phyloP scores from a whole-genome alignment of 2,888 invertebrate genomes.

The Mycalesis mineus region DNA sequence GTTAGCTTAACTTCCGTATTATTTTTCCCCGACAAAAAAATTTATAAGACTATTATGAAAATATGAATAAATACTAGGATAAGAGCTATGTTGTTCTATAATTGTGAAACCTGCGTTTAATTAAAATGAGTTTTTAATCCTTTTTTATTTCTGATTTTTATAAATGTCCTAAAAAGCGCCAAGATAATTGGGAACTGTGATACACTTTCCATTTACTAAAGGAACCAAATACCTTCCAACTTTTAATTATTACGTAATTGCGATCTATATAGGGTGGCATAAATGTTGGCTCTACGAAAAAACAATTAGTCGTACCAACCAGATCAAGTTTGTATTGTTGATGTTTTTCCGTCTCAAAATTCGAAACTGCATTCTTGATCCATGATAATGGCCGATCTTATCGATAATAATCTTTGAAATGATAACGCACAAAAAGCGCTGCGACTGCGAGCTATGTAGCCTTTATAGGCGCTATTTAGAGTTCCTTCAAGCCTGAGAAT shows the following conservation, averaged over 20 bases:
- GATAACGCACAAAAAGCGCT: constrained; percentile 24
- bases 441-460: constrained; percentile 6
- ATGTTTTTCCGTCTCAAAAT: constrained; percentile 24
- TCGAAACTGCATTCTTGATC: constrained; percentile 25
- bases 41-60: too few species aligned
- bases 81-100: too few species aligned
- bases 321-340: constrained; percentile 16
- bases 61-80: too few species aligned
- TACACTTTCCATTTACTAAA: constrained; percentile 7
- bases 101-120: too few species aligned
- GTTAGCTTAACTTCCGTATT: too few species aligned
- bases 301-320: constrained; percentile 15
- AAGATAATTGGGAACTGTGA: not conserved
- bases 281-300: constrained; percentile 17
- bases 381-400: constrained; percentile 24
- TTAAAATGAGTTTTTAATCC: too few species aligned
- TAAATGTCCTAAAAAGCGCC: too few species aligned
- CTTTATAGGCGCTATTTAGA: constrained; percentile 3
- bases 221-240: constrained; percentile 9
- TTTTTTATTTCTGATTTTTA: too few species aligned
- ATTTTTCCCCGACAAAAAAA: too few species aligned
- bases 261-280: constrained; percentile 17
- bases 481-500: not conserved
- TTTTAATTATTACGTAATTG: constrained; percentile 16
- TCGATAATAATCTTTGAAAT: constrained; percentile 25